Conservation (phyloP, 2,797 vertebrate species). For the Enteromius afrohamiltoni region DNA sequence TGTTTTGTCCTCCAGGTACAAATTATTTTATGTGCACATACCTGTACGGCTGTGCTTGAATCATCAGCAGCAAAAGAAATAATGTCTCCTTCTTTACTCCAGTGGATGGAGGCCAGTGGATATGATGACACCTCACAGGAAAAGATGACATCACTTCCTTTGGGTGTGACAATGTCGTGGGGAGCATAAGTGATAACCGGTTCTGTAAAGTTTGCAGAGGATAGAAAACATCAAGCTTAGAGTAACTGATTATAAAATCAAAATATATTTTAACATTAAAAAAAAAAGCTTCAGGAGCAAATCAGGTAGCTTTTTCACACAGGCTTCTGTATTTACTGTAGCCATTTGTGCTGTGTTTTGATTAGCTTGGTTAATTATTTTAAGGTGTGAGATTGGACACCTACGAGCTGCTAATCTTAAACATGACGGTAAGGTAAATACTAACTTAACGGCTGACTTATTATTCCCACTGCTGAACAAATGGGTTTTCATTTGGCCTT, state of each 20-base stretch:
- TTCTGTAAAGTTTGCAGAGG: slow-evolving; percentile 52
- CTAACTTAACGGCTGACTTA: slow-evolving; percentile 29
- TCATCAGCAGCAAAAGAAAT: slow-evolving; percentile 62
- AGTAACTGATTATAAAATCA: not conserved
- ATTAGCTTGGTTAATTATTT: slow-evolving; percentile 12
- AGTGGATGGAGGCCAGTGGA: slow-evolving; percentile 66
- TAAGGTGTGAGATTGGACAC: slow-evolving; percentile 26
- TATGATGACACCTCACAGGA: slow-evolving; percentile 70
- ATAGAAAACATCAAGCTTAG: not conserved
- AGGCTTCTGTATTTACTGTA: slow-evolving; percentile 12
- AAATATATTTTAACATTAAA: not conserved
- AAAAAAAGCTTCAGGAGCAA: not conserved
- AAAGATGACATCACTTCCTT: slow-evolving; percentile 67
- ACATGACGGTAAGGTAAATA: slow-evolving; percentile 17
- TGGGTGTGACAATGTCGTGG: slow-evolving; percentile 56
- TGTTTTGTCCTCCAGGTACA: not conserved
- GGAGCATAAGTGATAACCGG: slow-evolving; percentile 64
- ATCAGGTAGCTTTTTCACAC: not conserved
- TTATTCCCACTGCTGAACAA: slow-evolving; percentile 4
- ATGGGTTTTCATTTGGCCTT: slow-evolving; percentile 27
- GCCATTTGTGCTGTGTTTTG: slow-evolving; percentile 37
- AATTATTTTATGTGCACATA: slow-evolving; percentile 34
- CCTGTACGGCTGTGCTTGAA: slow-evolving; percentile 66
- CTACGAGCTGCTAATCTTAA: slow-evolving; percentile 7
- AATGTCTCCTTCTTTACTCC: slow-evolving; percentile 66